Base-by-base conservation (phyloP, 1,140 invertebrate genomes). In the Procambarus clarkii region DNA sequence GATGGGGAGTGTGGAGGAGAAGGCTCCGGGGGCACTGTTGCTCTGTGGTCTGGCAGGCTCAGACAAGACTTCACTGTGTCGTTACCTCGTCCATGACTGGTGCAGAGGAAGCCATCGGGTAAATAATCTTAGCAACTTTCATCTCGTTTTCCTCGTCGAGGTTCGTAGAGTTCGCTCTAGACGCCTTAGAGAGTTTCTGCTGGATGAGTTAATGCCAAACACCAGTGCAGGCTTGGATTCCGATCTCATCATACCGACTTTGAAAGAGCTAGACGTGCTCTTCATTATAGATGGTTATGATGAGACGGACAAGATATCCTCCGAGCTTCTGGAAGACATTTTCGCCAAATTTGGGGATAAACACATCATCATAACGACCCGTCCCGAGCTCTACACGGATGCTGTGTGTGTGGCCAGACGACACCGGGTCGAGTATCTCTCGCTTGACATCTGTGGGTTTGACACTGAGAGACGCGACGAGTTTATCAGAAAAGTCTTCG, bases 341-440 rank as follows among this genome's bases (percentile, higher is more conserved):
- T 71, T 88, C 18, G 86, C 86, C 77, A 88, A 88, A 58, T 88
- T 88, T 69, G 45, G 78, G n/a, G 79, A 88, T 18, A 80, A 88
- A 34, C 46, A 50, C 4, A 80, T 88, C 13, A 21, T 88, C 9
- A 46, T 88, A 7, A 88, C 86, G 24, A 88, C 86, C 2, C 77
- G 86, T 2, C 77, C 86, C 18, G 86, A 88, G 78, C 60, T 88
- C 15, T 45, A 88, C 60, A 80, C 5, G 21, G 86, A 88, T 34
- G 78, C 69, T 64, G 60, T 88, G 5, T 81, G 86, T 48, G 15
- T 88, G 78, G 44, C 86, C 1, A 64, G 45, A 18, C 34, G 86
- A n/a, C 60, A 88, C 34, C 18, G 46, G 18, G 69, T 24, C 18
- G 77, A 69, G 11, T 69, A 64, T 13, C 44, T 48, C 24, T 81